phyloP scores from a whole-genome alignment of 2,888 invertebrate genomes.

The Glyphotaelius pellucidus region DNA sequence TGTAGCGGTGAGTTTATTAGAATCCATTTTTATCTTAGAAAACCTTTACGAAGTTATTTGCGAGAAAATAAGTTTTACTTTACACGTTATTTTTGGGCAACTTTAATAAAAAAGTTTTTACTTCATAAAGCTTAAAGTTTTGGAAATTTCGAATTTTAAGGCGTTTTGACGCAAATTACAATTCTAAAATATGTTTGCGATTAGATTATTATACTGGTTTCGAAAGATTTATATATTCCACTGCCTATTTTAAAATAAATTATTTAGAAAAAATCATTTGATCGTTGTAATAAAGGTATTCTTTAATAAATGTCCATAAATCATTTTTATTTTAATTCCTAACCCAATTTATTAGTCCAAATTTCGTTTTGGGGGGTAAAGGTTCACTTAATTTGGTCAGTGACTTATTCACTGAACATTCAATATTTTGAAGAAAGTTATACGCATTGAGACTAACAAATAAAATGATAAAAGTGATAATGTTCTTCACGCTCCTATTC shows the following conservation, averaged over 20 bases:
- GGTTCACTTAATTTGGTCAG: background rate
- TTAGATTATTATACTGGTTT: background rate
- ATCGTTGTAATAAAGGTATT: background rate
- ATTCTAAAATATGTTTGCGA: background rate
- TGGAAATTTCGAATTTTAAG: slow-evolving; percentile 25
- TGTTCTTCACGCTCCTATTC: too few species aligned
- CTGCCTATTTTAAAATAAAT: too few species aligned
- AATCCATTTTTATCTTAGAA: slow-evolving; percentile 58
- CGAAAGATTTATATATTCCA: background rate
- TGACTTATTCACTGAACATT: background rate
- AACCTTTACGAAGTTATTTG: slow-evolving; percentile 51
- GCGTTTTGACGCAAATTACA: slow-evolving; percentile 42
- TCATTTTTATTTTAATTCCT: background rate
- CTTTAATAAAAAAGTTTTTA: slow-evolving; percentile 57
- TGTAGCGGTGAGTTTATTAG: slow-evolving; percentile 56
- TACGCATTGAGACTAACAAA: background rate
- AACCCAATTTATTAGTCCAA: background rate
- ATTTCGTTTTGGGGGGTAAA: background rate
- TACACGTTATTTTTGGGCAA: slow-evolving; percentile 48
- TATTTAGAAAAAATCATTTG: too few species aligned
- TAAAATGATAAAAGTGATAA: background rate
- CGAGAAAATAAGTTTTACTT: slow-evolving; percentile 48
- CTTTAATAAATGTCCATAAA: background rate
- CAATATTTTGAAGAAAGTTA: background rate
- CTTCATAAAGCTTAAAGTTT: slow-evolving; percentile 43